Evolutionary conservation across 1,140 invertebrate species (phyloP), one percentile per base, ranked within the genome.

Genomic region (Pseudomyrmex concolor): DNA sequence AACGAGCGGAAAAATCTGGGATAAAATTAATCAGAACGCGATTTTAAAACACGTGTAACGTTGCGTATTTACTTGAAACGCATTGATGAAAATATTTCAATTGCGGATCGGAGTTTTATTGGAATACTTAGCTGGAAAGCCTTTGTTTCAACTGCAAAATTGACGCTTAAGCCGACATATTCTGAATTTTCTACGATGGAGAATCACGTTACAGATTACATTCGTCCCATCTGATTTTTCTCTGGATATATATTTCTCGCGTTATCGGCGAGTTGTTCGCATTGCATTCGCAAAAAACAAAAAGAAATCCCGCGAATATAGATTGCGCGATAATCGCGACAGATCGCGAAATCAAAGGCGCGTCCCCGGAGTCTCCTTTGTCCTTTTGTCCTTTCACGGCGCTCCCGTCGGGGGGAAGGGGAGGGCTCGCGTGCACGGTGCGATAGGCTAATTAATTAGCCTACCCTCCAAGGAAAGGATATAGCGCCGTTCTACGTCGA

Each of bases 361-460:
- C 83, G 76, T 86, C 85, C 70, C 60, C 22, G 25, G n/a, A 62
- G 43, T 60, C 50, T 51, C 55, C 64, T 73, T 54, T 48, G 50
- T 72, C 50, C 80, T 68, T 87, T 86, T 87, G 72, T 87, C 81
- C 80, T 55, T 78, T 71, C 70, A 78, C 50, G 80, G 55, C 84
- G 76, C 43, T 45, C 13, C 50, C 10, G n/a, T 9, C 55, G 19
- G 15, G 54, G 54, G 71, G 54, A 51, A 8, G 50, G 50, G 50
- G 13, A 13, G 50, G 72, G 86, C 54, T 88, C 63, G 86, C 86
- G 86, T 88, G 87, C 83, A 55, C 76, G 70, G 73, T 48, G 86
- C 86, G 87, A 85, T 88, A 85, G 74, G 74, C 83, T 88, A 88
- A 88, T 88, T 88, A 88, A 88, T 88, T 88, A 87, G 77, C 73